Base-by-base conservation (phyloP, 2,888 invertebrate species). In the Junonia oenone region DNA sequence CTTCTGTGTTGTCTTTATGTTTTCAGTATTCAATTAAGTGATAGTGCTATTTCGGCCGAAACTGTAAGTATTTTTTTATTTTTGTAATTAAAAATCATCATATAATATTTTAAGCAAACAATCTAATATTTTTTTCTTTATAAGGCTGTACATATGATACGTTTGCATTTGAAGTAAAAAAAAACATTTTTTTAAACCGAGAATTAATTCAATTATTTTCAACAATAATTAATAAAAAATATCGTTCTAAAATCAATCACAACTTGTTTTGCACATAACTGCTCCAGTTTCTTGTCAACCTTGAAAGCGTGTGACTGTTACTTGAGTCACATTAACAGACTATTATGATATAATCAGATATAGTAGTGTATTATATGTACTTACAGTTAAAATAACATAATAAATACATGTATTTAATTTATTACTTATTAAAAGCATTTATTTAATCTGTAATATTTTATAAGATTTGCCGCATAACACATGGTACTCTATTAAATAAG, bases 41-140 rank as follows among this genome's bases (percentile, higher is more conserved):
- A 86, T 59, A 89, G 87, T 72, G 87, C 88, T 31, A 85, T 90
- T 70, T 84, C 88, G 15, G 73, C 84, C 57, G 89, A 89, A 67
- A 81, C 64, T 54, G 88, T 89, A 73, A 88, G 88, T 86, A 40
- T 37, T 49, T 53, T 38, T n/a, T 6, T 22, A n/a, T n/a, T 22
- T 13, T 9, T 11, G 11, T 29, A 5, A 22, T 17, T 19, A 4
- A 22, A 40, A 9, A n/a, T n/a, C n/a, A n/a, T n/a, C n/a, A n/a
- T n/a, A n/a, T n/a, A n/a, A n/a, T n/a, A n/a, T n/a, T n/a, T n/a
- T n/a, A n/a, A n/a, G n/a, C n/a, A n/a, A n/a, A n/a, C n/a, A n/a
- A n/a, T n/a, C n/a, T n/a, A n/a, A n/a, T n/a, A n/a, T n/a, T n/a
- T n/a, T n/a, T n/a, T n/a, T n/a, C n/a, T n/a, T n/a, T n/a, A n/a